Evolutionary conservation across 2,113 vertebrate genomes (phyloP).

Genomic region (Zapornia atra): DNA sequence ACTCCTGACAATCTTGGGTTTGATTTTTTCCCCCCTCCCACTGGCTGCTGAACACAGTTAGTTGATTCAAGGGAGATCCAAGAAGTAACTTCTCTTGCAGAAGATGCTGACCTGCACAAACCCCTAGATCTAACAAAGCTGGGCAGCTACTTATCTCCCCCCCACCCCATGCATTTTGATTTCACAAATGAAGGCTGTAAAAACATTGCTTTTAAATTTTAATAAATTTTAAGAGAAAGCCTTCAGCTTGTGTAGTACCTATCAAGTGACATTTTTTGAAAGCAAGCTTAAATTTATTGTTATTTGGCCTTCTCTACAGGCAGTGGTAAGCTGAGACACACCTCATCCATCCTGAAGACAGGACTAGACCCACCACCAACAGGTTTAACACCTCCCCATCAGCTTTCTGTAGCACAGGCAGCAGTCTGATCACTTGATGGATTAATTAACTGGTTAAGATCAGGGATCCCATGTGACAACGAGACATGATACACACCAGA

Average conservation of each 20-base stretch:
- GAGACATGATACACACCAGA: neutral
- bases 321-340: neutral
- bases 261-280: neutral
- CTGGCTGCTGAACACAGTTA: neutral
- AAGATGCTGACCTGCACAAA: neutral
- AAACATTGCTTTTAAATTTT: neutral
- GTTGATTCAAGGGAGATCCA: neutral
- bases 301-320: neutral
- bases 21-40: neutral
- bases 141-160: neutral
- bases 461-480: neutral
- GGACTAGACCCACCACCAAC: neutral
- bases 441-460: neutral
- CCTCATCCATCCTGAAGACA: neutral
- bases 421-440: neutral
- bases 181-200: neutral
- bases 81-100: neutral
- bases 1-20: neutral
- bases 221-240: neutral
- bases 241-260: too few species aligned
- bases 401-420: neutral
- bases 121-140: neutral
- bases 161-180: neutral
- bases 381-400: neutral
- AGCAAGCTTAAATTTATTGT: neutral